These are phyloP conservation scores for Porites divaricata DNA, from an alignment of 92 coral and sea anemone species.

Conservation along the genomic window DNA sequence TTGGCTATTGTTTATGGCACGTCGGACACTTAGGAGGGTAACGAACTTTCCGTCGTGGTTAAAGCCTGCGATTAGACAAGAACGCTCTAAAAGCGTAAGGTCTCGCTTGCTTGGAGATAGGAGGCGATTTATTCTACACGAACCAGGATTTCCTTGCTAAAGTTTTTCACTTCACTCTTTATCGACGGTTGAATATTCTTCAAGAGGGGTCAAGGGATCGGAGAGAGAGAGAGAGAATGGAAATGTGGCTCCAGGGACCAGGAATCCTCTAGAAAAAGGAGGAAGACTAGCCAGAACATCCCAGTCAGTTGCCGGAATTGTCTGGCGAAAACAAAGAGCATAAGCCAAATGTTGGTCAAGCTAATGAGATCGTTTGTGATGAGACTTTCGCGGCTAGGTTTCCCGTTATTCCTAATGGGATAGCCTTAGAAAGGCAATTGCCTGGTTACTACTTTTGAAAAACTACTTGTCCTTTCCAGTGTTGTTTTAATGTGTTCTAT, in stretches of 20 bases:
- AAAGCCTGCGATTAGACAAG: too few relatives aligned
- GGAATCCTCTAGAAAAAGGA: background rate
- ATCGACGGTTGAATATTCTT: conserved; percentile 25
- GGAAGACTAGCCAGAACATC: conserved; percentile 20
- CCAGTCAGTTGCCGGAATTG: background rate
- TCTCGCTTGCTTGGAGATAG: too few relatives aligned
- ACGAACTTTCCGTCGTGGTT: too few relatives aligned
- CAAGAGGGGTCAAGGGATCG: background rate
- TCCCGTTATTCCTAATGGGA: conserved; percentile 24
- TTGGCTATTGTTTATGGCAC: too few relatives aligned
- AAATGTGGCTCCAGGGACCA: conserved; percentile 3
- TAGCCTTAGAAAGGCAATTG: background rate
- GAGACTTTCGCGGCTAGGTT: background rate
- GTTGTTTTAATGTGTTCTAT: too few relatives aligned
- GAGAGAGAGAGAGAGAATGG: background rate
- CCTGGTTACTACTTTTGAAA: background rate
- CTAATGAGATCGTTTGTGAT: background rate
- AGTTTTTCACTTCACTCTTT: conserved; percentile 18
- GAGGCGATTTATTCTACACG: too few relatives aligned
- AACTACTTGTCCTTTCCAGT: too few relatives aligned
- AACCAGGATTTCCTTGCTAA: conserved; percentile 5
- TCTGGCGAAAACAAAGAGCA: background rate
- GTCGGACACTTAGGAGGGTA: too few relatives aligned
- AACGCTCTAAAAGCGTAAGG: too few relatives aligned
- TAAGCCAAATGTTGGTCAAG: background rate